Evolutionary conservation across 2,113 vertebrate species (phyloP).

Genomic region (Centrocercus urophasianus): DNA sequence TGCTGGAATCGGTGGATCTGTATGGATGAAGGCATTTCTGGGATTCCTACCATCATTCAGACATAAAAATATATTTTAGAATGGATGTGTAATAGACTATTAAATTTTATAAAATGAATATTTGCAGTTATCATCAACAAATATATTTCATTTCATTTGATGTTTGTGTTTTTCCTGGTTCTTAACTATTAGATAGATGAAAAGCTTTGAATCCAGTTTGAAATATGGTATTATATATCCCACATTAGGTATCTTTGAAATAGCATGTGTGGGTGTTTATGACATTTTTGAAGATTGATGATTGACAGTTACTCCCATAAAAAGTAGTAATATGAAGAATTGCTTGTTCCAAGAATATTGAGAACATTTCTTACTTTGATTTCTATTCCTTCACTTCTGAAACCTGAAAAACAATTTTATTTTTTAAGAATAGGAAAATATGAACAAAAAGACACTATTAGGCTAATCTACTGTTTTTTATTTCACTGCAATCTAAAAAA

Average conservation of each 20-base stretch:
- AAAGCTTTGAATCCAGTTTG: constrained; percentile 71
- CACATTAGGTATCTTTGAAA: constrained; percentile 65
- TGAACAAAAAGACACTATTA: neutral
- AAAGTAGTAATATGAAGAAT: constrained; percentile 58
- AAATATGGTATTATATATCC: constrained; percentile 74
- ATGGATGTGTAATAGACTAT: neutral
- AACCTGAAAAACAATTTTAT: constrained; percentile 24
- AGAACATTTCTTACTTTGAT: constrained; percentile 18
- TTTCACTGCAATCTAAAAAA: neutral
- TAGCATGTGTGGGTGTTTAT: constrained; percentile 61
- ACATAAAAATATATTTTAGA: constrained; percentile 26
- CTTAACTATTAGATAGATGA: constrained; percentile 75
- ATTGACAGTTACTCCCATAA: constrained; percentile 61
- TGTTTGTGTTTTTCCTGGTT: constrained; percentile 71
- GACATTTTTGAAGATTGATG: constrained; percentile 63
- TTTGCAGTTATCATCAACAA: constrained; percentile 63
- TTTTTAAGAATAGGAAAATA: constrained; percentile 32
- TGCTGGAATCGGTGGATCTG: neutral
- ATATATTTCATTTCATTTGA: constrained; percentile 58
- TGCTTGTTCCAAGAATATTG: constrained; percentile 38
- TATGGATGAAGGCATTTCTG: neutral
- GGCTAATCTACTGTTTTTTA: neutral
- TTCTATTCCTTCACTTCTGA: constrained; percentile 23
- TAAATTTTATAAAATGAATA: constrained; percentile 31
- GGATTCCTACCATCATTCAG: neutral